A percentile compares a stretch with the other conserved stretches of the same genome.
Evolutionary conservation across 2,797 vertebrate genomes (phyloP).

Genomic region (Fundulus diaphanus): DNA sequence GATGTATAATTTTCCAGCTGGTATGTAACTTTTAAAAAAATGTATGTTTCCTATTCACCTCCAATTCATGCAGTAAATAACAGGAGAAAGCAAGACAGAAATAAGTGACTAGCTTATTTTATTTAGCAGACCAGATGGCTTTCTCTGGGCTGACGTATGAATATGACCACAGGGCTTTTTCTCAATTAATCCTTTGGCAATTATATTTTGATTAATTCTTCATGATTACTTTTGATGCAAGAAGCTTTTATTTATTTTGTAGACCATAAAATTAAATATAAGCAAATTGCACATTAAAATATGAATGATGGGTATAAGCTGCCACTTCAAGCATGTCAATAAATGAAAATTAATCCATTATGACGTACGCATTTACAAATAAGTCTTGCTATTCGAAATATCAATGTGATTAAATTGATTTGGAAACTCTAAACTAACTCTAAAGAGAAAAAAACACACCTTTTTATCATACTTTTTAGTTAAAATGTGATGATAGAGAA

Average conservation of each 20-base stretch:
- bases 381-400: neutral
- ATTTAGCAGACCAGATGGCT: conserved; percentile 21
- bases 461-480: too few relatives aligned
- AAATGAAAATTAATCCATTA: neutral
- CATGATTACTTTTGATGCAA: too few relatives aligned
- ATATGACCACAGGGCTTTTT: too few relatives aligned
- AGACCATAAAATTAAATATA: too few relatives aligned
- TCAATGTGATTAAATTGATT: neutral
- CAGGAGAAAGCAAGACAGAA: neutral
- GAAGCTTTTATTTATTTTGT: too few relatives aligned
- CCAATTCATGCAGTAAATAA: neutral
- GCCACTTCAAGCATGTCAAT: neutral
- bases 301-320: neutral
- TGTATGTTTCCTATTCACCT: neutral
- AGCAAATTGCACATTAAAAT: too few relatives aligned
- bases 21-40: neutral
- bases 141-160: conserved; percentile 13
- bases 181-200: too few relatives aligned
- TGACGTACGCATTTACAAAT: neutral
- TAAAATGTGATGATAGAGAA: too few relatives aligned
- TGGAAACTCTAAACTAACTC: neutral
- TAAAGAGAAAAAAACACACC: neutral
- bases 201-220: too few relatives aligned
- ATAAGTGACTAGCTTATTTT: conserved; percentile 16
- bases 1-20: neutral